Conservation (phyloP, 2,113 vertebrate species). For the Psittacara wagleri region DNA sequence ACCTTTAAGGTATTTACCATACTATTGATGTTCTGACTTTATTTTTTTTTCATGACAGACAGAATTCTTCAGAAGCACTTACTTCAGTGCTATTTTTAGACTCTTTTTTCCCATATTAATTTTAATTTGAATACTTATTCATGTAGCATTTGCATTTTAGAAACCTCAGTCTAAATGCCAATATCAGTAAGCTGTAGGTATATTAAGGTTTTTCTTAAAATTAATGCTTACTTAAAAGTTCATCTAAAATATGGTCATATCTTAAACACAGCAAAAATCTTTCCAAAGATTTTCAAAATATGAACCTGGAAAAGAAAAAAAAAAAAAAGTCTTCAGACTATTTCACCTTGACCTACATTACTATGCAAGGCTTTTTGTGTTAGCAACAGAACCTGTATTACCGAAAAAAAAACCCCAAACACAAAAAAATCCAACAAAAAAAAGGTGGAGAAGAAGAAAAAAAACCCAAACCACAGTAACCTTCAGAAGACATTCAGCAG, state of each 20-base stretch:
- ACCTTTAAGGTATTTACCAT: background rate
- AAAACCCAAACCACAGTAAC: background rate
- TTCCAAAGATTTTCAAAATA: background rate
- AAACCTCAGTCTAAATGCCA: slow-evolving; percentile 1
- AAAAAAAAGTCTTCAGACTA: background rate
- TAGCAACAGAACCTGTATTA: slow-evolving; percentile 20
- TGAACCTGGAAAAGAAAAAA: background rate
- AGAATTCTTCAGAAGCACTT: background rate
- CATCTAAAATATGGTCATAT: background rate
- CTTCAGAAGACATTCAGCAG: slow-evolving; percentile 74
- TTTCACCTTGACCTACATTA: slow-evolving; percentile 18
- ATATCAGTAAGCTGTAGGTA: background rate
- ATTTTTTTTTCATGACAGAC: background rate
- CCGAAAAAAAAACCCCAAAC: background rate
- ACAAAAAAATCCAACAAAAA: background rate
- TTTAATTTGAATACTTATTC: background rate
- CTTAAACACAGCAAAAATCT: background rate
- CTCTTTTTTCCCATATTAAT: background rate
- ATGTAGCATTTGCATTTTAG: background rate
- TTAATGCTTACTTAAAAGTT: background rate
- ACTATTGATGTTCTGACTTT: background rate
- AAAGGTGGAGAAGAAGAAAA: background rate
- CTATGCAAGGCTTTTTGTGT: slow-evolving; percentile 11
- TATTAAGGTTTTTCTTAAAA: slow-evolving; percentile 13
- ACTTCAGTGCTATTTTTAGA: background rate